A percentile compares a stretch with the other conserved stretches of the same genome.
Conservation (phyloP, 2,797 vertebrate genomes). For the Rhincodon typus region DNA sequence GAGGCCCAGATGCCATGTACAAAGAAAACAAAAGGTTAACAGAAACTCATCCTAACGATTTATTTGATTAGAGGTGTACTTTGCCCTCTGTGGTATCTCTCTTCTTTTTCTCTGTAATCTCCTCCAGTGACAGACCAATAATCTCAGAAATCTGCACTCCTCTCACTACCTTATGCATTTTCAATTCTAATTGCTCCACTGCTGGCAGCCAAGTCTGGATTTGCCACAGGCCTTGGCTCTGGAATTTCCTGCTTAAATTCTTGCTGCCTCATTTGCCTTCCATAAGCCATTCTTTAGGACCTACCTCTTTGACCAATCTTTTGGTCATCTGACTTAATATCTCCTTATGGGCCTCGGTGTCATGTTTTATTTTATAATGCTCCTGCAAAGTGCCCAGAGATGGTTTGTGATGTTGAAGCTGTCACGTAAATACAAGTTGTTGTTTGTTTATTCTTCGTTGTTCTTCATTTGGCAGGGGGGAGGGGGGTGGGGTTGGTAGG, state of each 20-base stretch:
- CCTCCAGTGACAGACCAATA: background rate
- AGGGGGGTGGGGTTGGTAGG: too few relatives aligned
- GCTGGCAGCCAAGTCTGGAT: background rate
- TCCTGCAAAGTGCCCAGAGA: background rate
- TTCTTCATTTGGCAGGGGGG: background rate
- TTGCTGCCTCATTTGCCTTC: background rate
- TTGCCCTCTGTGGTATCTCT: background rate
- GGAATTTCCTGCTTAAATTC: background rate
- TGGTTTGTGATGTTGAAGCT: background rate
- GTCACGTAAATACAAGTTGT: background rate
- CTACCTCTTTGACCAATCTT: background rate
- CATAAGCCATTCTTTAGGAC: background rate
- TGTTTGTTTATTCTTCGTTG: background rate
- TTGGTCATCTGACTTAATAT: background rate
- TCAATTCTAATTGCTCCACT: background rate
- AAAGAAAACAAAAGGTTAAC: background rate
- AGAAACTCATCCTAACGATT: background rate
- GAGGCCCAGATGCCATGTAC: too few relatives aligned
- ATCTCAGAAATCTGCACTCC: background rate
- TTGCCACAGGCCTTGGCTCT: background rate
- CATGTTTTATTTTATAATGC: background rate
- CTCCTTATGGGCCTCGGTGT: background rate
- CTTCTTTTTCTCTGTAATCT: background rate
- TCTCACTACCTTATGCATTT: background rate
- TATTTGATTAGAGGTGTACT: background rate